These are phyloP conservation scores for Myiagra hebetior DNA, from an alignment of 2,113 vertebrate genomes.

Conservation along the genomic window DNA sequence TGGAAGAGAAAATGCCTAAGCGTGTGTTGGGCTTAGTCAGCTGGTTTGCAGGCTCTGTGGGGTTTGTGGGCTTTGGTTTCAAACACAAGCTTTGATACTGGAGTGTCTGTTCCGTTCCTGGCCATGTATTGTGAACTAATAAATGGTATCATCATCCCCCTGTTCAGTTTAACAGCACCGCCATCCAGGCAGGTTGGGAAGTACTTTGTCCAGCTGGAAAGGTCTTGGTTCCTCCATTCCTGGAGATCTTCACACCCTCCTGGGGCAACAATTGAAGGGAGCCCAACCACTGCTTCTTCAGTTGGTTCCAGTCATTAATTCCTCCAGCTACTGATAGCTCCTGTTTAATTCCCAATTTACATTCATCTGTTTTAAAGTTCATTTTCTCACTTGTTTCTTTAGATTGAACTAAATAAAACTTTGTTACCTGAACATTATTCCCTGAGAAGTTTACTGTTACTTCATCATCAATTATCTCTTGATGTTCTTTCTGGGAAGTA, in stretches of 20 bases:
- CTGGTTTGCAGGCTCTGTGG: neutral
- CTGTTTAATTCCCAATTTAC: neutral
- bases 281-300: neutral
- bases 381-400: neutral
- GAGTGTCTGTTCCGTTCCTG: rapidly evolving
- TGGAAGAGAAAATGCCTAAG: neutral
- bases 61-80: neutral
- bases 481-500: neutral
- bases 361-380: neutral
- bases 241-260: neutral
- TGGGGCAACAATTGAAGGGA: rapidly evolving
- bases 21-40: neutral
- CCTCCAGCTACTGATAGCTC: neutral
- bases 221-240: neutral
- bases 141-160: rapidly evolving
- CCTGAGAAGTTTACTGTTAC: neutral
- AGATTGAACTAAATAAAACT: neutral
- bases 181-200: neutral
- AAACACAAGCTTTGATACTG: neutral
- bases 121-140: rapidly evolving
- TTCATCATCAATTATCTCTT: neutral
- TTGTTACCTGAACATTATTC: neutral
- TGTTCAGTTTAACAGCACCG: neutral
- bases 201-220: neutral
- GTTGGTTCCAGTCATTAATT: neutral